Percentiles rank a stretch among this genome's conserved stretches.
phyloP scores from a whole-genome alignment of 2,797 vertebrate genomes.

The Acrossocheilus fasciatus region DNA sequence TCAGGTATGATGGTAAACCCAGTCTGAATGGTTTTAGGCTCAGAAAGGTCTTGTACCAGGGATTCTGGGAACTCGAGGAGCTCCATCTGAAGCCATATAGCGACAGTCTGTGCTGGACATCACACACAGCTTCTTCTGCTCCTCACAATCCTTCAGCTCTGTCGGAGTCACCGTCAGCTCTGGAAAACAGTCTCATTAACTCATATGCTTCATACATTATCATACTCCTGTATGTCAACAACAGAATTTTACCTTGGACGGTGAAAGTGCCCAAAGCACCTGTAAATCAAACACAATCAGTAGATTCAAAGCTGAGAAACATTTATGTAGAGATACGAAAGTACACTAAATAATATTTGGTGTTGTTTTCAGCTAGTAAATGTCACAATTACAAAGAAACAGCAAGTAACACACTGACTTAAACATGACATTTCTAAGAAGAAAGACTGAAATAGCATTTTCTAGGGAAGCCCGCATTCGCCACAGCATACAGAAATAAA shows the following conservation, averaged over 20 bases:
- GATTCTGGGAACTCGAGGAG: background rate
- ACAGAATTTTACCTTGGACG: background rate
- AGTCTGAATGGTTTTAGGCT: background rate
- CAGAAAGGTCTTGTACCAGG: background rate
- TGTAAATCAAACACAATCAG: constrained; percentile 9
- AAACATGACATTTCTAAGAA: too few species aligned
- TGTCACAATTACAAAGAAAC: too few species aligned
- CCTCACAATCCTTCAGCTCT: constrained; percentile 42
- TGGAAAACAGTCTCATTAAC: constrained; percentile 21
- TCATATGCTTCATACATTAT: background rate
- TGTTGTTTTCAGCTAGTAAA: background rate
- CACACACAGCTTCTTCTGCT: constrained; percentile 45
- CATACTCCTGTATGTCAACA: background rate
- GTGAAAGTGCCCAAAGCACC: constrained; percentile 9
- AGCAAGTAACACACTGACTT: too few species aligned
- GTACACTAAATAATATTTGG: background rate
- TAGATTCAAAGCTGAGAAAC: background rate
- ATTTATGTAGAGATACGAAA: background rate
- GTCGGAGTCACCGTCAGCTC: constrained; percentile 49
- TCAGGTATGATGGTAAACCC: background rate
- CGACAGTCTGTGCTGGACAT: constrained; percentile 24
- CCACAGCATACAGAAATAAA: background rate
- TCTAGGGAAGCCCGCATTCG: background rate
- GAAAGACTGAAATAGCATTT: background rate
- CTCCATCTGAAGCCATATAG: background rate